Base-by-base conservation (phyloP, 2,113 vertebrate genomes). In the Saguinus imperator region DNA sequence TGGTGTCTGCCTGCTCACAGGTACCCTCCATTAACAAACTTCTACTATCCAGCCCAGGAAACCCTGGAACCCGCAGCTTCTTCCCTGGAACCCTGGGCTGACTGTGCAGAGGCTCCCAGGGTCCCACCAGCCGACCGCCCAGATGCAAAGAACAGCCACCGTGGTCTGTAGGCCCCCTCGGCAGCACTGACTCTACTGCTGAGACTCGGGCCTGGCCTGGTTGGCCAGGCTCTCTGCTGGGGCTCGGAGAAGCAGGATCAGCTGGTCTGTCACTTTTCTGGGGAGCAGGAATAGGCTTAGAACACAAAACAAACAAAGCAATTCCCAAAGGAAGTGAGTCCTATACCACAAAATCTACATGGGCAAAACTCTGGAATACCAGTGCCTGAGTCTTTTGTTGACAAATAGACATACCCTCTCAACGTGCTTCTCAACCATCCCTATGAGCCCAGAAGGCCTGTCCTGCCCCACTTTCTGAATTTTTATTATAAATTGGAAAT, bases 371-470 rank as follows among this genome's bases (percentile, higher is more conserved):
- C 7, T 1, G 13, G 6, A 68, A 11, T 20, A 37, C 55, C 40
- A 0, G 73, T 0, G 1, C 18, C 80, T 0, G 17, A 29, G 35
- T 35, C 43, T 68, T 52, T 18, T 14, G 2, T 1, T 27, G 73
- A 37, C 32, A 77, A n/a, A 68, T 32, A 0, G 66, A 37, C 17
- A 8, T 4, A 16, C 3, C 18, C 50, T 45, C 73, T 76, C 35
- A 8, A 1, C 6, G 14, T 0, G 14, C 73, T 32, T 66, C 55
- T 16, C 37, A 21, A n/a, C 12, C 20, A 14, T 48, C 50, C 35
- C 7, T 2, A 1, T 40, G 64, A 11, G 40, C 70, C 48, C 75
- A 23, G n/a, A 45, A 27, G 17, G 32, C 66, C 17, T 86, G 29
- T 82, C 43, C 87, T 66, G 70, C 40, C 77, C 35, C 32, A 3